These are phyloP conservation scores for Fundulus diaphanus DNA, from an alignment of 2,797 vertebrate species.

Conservation along the genomic window DNA sequence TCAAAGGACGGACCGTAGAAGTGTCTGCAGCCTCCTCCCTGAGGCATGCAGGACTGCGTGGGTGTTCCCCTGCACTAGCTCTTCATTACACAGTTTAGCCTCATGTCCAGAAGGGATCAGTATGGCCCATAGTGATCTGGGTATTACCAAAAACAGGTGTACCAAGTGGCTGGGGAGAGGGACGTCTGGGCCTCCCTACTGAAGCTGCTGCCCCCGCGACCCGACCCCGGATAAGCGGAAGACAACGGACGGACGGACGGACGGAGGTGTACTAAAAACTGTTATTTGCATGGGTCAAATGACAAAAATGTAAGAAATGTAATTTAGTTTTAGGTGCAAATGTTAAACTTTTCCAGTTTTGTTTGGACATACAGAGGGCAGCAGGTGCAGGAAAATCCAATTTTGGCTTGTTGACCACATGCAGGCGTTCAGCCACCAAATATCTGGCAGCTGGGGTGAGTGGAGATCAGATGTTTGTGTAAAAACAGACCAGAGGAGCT, in stretches of 20 bases:
- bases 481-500: conserved; percentile 48
- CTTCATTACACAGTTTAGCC: conserved; percentile 28
- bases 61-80: conserved; percentile 50
- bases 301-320: neutral
- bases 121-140: neutral
- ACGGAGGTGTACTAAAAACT: too few species aligned
- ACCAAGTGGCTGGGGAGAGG: too few species aligned
- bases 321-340: neutral
- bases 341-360: conserved; percentile 8
- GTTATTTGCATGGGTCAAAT: neutral
- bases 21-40: conserved; percentile 48
- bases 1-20: conserved; percentile 26
- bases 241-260: too few species aligned
- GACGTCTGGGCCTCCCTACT: too few species aligned
- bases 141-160: conserved; percentile 2
- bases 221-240: too few species aligned
- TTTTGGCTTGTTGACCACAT: conserved; percentile 48
- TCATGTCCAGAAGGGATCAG: neutral
- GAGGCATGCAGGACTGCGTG: conserved; percentile 58
- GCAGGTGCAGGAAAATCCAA: conserved; percentile 46
- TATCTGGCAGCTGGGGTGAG: conserved; percentile 14
- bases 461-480: conserved; percentile 36
- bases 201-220: too few species aligned
- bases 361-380: conserved; percentile 12
- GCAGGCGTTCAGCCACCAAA: conserved; percentile 32